These are phyloP conservation scores for Etheostoma nigrum DNA, from an alignment of 2,797 vertebrate species.

Conservation along the genomic window DNA sequence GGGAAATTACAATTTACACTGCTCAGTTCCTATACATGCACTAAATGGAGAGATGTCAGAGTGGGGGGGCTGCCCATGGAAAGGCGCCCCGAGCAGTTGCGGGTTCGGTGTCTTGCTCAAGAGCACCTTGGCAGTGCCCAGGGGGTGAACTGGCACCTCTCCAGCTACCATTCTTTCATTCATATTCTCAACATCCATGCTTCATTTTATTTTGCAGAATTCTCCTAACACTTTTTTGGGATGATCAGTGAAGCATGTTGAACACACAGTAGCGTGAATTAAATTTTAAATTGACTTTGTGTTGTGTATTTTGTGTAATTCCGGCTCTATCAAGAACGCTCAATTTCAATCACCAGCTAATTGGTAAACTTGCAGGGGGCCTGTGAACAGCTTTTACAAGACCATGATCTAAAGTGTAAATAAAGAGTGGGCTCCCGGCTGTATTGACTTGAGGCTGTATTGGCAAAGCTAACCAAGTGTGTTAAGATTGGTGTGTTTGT, in stretches of 20 bases:
- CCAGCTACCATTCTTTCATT: too few relatives aligned
- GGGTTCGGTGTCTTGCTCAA: too few relatives aligned
- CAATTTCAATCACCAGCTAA: slow-evolving; percentile 55
- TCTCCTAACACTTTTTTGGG: not conserved
- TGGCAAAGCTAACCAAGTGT: slow-evolving; percentile 49
- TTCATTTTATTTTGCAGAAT: slow-evolving; percentile 23
- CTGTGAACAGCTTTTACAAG: slow-evolving; percentile 47
- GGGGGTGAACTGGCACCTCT: too few relatives aligned
- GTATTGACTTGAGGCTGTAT: slow-evolving; percentile 49
- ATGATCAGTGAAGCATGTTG: slow-evolving; percentile 9
- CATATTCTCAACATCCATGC: not conserved
- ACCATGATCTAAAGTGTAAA: slow-evolving; percentile 70
- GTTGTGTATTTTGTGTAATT: slow-evolving; percentile 17
- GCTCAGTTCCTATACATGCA: too few relatives aligned
- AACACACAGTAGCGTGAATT: not conserved
- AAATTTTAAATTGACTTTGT: slow-evolving; percentile 8
- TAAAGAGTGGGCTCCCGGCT: slow-evolving; percentile 51
- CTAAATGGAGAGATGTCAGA: too few relatives aligned
- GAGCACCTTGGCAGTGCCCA: too few relatives aligned
- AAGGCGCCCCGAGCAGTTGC: too few relatives aligned
- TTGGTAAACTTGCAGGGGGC: slow-evolving; percentile 50
- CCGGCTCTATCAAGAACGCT: slow-evolving; percentile 22
- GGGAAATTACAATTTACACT: too few relatives aligned
- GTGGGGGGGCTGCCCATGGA: too few relatives aligned
- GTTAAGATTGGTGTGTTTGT: slow-evolving; percentile 61